Evolutionary conservation across 2,797 vertebrate genomes (phyloP), one percentile per base, ranked within the genome.

Genomic region (Danio kyathit): DNA sequence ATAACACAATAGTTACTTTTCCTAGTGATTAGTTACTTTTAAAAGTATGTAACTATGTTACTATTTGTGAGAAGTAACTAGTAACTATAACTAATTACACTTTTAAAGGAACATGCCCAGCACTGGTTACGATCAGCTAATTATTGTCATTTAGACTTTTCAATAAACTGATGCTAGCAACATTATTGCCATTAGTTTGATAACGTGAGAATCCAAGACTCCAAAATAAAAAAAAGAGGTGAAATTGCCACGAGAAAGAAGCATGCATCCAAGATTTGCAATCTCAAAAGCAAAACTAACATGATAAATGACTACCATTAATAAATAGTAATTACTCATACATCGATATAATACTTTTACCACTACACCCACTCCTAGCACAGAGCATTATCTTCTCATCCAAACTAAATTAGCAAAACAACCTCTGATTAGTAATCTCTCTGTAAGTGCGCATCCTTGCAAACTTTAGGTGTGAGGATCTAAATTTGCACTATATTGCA

Each of bases 391-490:
- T 49, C 11, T 41, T 59, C 10, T 19, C 12, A 17, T 78, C 11
- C 5, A n/a, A 41, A 64, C 1, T 76, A 2, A 41, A 44, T n/a
- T 11, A 73, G 17, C 6, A 8, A 40, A 43, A 19, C 48, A 76
- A 19, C 41, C 9, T 66, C 11, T n/a, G 48, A 65, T 76, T 54
- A 54, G 57, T 41, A 57, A 66, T 56, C 4, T 67, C 6, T 13
- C 17, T 7, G 64, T 14, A 4, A 14, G 7, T 43, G 40, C 1
- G 57, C 6, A 5, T 60, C 43, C 69, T 59, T 59, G 43, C 16
- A 40, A 79, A 69, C 12, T 51, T 70, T 70, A 59, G 44, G 76
- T 79, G 29, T 70, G 44, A 70, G 65, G 49, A 76, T 64, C 29
- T 48, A 72, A 82, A 77, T 60, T 29, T 66, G 69, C 38, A 65